Evolutionary conservation across 2,888 invertebrate species (phyloP), one percentile per base, ranked within the genome.

Genomic region (Eupeodes latifasciatus): DNA sequence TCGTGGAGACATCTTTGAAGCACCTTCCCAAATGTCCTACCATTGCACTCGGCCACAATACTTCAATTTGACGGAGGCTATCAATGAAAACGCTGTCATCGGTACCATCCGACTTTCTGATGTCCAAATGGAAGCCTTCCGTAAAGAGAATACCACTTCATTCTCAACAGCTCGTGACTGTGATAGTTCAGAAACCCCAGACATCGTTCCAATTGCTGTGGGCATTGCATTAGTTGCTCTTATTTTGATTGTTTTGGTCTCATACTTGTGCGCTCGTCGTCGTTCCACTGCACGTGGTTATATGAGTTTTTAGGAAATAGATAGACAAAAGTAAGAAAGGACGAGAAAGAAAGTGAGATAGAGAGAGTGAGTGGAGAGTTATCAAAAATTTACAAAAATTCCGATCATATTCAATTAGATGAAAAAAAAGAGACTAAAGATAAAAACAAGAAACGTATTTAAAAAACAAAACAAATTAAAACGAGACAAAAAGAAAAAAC

Each of bases 161-260:
- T 97, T 97, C 93, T 95, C 95, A 81, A 93, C 95, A 87, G 96
- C 97, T 95, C 94, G 95, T 94, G 96, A 97, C 91, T 98, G 98
- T 93, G 95, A 95, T 91, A 94, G 95, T 81, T 94, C 95, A 53
- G 96, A 96, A 91, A 96, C 97, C 6, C 96, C 97, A 16, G 99
- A 99, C 94, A 95, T 98, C 89, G 99, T 99, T 81, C 99, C 99
- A 36, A 99, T 99, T 92, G 98, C 98, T 34, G 99, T 99, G 88
- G 99, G 99, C 16, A 97, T 98, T 93, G 97, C 98, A 72, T 95
- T 99, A 82, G 98, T 97, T 89, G 97, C 96, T 72, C 95, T 99
- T 82, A 98, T 99, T 89, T 94, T 98, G 85, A 96, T 99, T 90
- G 98, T 99, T 75, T 95, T 99, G 90, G 95, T 97, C 90, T 98